Conservation (phyloP, 2,113 vertebrate species). For the Neomonachus schauinslandi region DNA sequence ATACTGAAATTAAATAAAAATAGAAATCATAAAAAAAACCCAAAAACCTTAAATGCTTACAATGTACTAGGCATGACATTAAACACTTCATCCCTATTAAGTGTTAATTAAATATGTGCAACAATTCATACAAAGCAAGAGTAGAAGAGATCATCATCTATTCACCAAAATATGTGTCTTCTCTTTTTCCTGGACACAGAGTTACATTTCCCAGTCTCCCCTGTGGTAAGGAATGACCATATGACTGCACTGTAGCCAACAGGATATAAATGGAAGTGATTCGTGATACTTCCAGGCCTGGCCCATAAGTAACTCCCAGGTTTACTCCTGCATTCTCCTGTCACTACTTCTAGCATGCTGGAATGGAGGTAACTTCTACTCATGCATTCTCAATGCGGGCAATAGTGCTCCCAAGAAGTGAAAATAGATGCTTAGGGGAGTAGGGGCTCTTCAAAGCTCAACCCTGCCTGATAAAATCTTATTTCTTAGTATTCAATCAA, state of each 20-base stretch:
- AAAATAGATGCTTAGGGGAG: neutral
- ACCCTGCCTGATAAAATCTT: neutral
- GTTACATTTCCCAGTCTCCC: neutral
- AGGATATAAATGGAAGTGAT: neutral
- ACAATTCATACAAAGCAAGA: neutral
- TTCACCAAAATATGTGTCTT: neutral
- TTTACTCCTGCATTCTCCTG: neutral
- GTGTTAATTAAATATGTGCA: neutral
- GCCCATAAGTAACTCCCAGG: neutral
- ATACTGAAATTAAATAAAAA: too few relatives aligned
- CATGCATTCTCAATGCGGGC: neutral
- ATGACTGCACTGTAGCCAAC: neutral
- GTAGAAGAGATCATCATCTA: neutral
- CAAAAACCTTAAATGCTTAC: neutral
- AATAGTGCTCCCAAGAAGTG: neutral
- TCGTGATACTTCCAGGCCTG: neutral
- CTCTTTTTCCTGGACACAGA: neutral
- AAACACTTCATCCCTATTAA: neutral
- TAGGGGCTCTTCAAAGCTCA: neutral
- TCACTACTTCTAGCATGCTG: neutral
- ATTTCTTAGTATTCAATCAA: slow-evolving; percentile 56
- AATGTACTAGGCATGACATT: neutral
- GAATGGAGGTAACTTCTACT: neutral
- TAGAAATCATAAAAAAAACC: too few relatives aligned
- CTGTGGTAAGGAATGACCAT: neutral